Percentiles rank a stretch among this genome's conserved stretches.
Conservation (phyloP, 2,888 invertebrate genomes). For the Geophilus truncorum region DNA sequence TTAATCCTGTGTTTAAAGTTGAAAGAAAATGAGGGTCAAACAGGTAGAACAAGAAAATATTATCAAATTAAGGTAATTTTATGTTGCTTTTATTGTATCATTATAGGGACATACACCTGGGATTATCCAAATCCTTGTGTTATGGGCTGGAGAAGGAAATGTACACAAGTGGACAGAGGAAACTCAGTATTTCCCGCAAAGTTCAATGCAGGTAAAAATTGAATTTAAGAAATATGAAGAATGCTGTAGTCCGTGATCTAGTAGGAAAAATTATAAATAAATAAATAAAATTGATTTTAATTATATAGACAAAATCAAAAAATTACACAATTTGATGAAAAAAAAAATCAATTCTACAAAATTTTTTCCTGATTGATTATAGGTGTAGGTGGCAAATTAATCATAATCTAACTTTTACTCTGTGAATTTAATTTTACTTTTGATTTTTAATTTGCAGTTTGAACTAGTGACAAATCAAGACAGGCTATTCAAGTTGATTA, state of each 20-base stretch:
- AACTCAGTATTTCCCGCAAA: neutral
- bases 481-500: slow-evolving; percentile 44
- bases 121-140: neutral
- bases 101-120: neutral
- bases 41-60: too few relatives aligned
- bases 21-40: neutral
- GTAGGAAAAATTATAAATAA: too few relatives aligned
- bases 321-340: too few relatives aligned
- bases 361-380: too few relatives aligned
- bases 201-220: slow-evolving; percentile 16
- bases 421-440: slow-evolving; percentile 5
- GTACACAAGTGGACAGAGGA: neutral
- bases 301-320: too few relatives aligned
- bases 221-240: too few relatives aligned
- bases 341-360: too few relatives aligned
- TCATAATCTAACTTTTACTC: too few relatives aligned
- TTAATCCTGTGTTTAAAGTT: neutral
- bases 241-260: too few relatives aligned
- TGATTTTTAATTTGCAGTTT: slow-evolving; percentile 42
- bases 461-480: slow-evolving; percentile 44
- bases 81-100: neutral
- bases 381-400: too few relatives aligned
- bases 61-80: neutral
- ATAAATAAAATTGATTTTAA: neutral
- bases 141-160: neutral